phyloP scores from a whole-genome alignment of 2,797 vertebrate genomes.

The Etheostoma nigrum region DNA sequence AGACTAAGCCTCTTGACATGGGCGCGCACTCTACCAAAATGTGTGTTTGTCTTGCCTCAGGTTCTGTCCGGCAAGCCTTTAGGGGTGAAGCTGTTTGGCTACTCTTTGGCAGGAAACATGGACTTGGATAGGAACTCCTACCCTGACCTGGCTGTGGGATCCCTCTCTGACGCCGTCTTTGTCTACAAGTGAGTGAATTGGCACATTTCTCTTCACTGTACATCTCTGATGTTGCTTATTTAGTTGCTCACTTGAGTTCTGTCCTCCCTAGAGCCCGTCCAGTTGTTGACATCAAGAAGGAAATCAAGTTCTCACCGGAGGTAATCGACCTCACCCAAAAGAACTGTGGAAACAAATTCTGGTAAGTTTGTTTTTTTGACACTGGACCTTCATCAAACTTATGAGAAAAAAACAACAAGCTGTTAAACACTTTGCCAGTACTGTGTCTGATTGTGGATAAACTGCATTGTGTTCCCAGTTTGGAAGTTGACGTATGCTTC shows the following conservation, averaged over 20 bases:
- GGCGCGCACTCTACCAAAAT: not conserved
- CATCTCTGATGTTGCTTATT: not conserved
- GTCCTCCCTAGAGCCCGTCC: constrained; percentile 87
- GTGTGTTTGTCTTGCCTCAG: constrained; percentile 71
- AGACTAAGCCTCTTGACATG: too few relatives aligned
- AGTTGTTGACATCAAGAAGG: constrained; percentile 90
- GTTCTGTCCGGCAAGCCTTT: constrained; percentile 82
- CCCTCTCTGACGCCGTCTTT: constrained; percentile 92
- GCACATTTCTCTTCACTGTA: not conserved
- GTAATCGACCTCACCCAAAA: constrained; percentile 89
- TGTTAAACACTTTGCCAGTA: not conserved
- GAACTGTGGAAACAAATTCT: constrained; percentile 80
- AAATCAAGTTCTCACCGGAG: constrained; percentile 85
- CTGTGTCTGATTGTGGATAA: constrained; percentile 21
- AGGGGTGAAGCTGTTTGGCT: constrained; percentile 87
- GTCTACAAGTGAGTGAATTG: constrained; percentile 87
- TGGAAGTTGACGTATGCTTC: constrained; percentile 90
- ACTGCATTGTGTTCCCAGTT: constrained; percentile 77
- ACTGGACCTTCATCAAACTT: not conserved
- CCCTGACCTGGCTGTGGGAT: constrained; percentile 95
- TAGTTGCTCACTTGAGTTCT: constrained; percentile 28
- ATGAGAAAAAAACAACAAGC: not conserved
- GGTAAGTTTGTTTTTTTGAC: constrained; percentile 66
- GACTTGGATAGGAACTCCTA: constrained; percentile 95
- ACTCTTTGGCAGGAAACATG: constrained; percentile 96